Conservation (phyloP, 1,140 invertebrate genomes). For the Ridgeia piscesae region DNA sequence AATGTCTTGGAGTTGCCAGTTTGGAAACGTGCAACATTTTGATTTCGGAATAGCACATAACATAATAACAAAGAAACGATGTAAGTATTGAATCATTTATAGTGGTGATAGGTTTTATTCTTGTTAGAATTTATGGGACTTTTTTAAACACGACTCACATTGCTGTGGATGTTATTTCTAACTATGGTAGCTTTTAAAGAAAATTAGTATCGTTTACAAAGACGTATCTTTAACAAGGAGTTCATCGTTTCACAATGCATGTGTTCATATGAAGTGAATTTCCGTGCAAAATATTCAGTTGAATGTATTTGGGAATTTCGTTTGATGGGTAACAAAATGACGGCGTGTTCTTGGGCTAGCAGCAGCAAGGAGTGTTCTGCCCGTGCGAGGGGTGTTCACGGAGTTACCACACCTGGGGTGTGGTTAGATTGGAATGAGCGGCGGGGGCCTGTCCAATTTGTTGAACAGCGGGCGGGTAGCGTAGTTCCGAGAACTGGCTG, state of each 20-base stretch:
- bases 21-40: not conserved
- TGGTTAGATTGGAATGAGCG: not conserved
- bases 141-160: not conserved
- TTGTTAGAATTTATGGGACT: not conserved
- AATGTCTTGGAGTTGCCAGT: not conserved
- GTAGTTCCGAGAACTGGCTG: not conserved
- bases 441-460: not conserved
- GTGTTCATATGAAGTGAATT: not conserved
- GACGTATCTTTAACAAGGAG: not conserved
- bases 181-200: not conserved
- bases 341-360: no score
- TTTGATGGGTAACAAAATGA: no score
- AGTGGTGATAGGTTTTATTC: not conserved
- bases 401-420: not conserved
- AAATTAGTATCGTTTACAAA: no score
- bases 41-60: not conserved
- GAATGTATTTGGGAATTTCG: not conserved
- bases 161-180: not conserved
- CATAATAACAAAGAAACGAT: not conserved
- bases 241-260: not conserved
- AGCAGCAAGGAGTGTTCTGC: not conserved
- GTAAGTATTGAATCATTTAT: not conserved
- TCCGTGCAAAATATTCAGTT: no score
- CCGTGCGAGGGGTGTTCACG: not conserved
- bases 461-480: not conserved